phyloP scores from a whole-genome alignment of 92 coral and sea anemone species.

The Siderastrea radians region DNA sequence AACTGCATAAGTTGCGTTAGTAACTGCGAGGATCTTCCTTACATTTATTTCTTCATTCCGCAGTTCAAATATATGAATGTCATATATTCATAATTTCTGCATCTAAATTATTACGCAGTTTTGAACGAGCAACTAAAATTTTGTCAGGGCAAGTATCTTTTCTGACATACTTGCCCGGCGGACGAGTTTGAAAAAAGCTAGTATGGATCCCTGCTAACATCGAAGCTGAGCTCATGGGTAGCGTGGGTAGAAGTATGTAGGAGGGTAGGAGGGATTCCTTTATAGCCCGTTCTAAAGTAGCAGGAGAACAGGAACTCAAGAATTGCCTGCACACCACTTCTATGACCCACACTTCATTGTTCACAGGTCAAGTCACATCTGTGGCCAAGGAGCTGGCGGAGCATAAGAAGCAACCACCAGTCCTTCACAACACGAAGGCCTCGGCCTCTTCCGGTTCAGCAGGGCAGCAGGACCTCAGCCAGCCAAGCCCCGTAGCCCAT shows the following conservation, averaged over 20 bases:
- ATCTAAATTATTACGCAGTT: too few species aligned
- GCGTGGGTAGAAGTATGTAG: too few species aligned
- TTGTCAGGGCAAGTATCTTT: too few species aligned
- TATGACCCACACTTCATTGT: conserved; percentile 10
- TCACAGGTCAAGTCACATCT: conserved; percentile 15
- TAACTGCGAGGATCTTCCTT: too few species aligned
- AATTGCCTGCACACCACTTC: conserved; percentile 6
- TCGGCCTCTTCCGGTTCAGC: background rate
- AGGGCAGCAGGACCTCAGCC: conserved; percentile 13
- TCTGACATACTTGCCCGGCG: too few species aligned
- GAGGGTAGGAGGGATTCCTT: conserved; percentile 16
- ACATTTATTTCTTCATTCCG: too few species aligned
- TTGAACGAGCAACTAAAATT: too few species aligned
- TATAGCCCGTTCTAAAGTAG: conserved; percentile 9
- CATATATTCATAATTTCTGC: too few species aligned
- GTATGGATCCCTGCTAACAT: conserved; percentile 10
- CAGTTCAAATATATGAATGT: too few species aligned
- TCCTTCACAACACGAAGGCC: background rate
- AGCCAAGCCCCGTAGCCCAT: background rate
- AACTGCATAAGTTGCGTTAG: too few species aligned
- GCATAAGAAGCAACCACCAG: background rate
- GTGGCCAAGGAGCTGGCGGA: conserved; percentile 9
- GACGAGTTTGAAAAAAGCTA: too few species aligned
- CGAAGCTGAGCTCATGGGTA: conserved; percentile 16
- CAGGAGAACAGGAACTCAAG: conserved; percentile 21